Conservation (phyloP, 2,888 invertebrate species). For the Noctua janthina region DNA sequence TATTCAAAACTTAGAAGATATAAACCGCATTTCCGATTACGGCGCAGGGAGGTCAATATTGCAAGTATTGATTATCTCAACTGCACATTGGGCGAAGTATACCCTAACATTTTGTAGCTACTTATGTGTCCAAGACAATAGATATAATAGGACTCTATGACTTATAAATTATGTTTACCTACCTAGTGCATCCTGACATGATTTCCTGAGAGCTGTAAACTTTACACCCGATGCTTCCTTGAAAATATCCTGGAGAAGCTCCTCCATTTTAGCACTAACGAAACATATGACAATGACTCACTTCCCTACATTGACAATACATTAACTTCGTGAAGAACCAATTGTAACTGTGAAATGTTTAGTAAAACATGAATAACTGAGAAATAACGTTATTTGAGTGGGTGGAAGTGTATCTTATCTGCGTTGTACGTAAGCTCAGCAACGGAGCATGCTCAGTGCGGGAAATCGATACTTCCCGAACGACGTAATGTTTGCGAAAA, state of each 20-base stretch:
- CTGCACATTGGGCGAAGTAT: constrained; percentile 29
- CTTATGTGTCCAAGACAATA: neutral
- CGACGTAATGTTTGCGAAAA: constrained; percentile 69
- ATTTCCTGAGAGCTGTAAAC: constrained; percentile 93
- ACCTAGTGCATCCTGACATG: constrained; percentile 92
- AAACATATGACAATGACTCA: constrained; percentile 61
- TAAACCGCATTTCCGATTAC: constrained; percentile 36
- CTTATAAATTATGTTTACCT: neutral
- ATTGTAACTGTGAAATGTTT: constrained; percentile 41
- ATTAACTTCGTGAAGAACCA: constrained; percentile 30
- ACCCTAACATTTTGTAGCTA: neutral
- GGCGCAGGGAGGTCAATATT: constrained; percentile 34
- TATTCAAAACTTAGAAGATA: neutral
- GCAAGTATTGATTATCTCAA: constrained; percentile 57
- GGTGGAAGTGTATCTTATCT: constrained; percentile 82
- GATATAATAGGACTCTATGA: neutral
- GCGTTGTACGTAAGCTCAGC: constrained; percentile 70
- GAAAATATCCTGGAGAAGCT: constrained; percentile 95
- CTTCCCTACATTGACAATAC: constrained; percentile 49
- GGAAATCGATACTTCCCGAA: constrained; percentile 84
- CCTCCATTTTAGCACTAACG: constrained; percentile 92
- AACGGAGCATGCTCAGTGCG: constrained; percentile 84
- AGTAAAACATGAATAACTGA: constrained; percentile 52
- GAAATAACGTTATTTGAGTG: constrained; percentile 73
- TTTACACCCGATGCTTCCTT: constrained; percentile 96